phyloP scores from a whole-genome alignment of 2,888 invertebrate species.

The Chalcosyrphus nemorum region DNA sequence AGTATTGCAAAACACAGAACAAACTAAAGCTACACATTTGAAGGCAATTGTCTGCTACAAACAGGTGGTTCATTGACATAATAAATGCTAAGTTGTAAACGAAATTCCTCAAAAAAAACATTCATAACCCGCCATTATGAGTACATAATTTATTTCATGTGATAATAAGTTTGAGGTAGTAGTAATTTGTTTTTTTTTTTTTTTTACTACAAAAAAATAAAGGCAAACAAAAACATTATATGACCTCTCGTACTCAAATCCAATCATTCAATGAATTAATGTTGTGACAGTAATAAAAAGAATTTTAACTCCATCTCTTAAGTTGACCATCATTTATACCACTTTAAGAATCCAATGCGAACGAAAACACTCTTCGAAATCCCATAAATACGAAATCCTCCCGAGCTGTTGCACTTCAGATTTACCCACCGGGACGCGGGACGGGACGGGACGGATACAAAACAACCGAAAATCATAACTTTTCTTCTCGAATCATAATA shows the following conservation, averaged over 20 bases:
- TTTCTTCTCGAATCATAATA: conserved; percentile 41
- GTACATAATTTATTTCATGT: conserved; percentile 19
- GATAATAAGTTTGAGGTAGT: conserved; percentile 9
- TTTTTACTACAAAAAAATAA: neutral
- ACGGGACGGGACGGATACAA: neutral
- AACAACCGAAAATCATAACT: conserved; percentile 47
- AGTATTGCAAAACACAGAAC: too few relatives aligned
- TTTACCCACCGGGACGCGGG: too few relatives aligned
- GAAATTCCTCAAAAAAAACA: neutral
- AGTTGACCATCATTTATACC: neutral
- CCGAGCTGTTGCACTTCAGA: neutral
- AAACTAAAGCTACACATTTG: too few relatives aligned
- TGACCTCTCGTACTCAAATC: conserved; percentile 10
- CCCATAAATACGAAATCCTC: conserved; percentile 1
- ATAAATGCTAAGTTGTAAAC: neutral
- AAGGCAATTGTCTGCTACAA: too few relatives aligned
- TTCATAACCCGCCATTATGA: neutral
- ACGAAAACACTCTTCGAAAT: neutral
- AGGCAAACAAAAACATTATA: conserved; percentile 10
- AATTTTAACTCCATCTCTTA: neutral
- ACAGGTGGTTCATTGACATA: neutral
- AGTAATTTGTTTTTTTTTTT: too few relatives aligned
- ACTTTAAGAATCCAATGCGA: neutral
- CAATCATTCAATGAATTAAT: conserved; percentile 24
- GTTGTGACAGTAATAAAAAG: conserved; percentile 8